Evolutionary conservation across 2,113 vertebrate species (phyloP).

Genomic region (Percopsis transmontana): DNA sequence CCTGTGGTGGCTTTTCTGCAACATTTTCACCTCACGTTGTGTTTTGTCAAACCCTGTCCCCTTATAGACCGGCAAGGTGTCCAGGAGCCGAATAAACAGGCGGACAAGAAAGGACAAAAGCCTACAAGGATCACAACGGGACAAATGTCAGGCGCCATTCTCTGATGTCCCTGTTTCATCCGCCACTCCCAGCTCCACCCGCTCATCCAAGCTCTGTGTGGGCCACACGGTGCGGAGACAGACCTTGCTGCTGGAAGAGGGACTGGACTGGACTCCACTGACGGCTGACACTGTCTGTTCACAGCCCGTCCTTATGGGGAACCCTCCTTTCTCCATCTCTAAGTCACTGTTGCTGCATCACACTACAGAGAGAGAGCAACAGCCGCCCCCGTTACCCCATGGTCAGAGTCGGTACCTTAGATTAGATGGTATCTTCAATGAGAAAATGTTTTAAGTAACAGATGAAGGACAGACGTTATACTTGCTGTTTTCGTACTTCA

Average conservation of each 20-base stretch:
- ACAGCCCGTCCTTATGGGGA: constrained; percentile 33
- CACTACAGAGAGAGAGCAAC: constrained; percentile 18
- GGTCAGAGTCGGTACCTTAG: constrained; percentile 33
- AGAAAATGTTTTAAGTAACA: not conserved
- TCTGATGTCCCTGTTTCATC: constrained; percentile 29
- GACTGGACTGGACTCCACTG: constrained; percentile 2
- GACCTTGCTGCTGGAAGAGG: constrained; percentile 59
- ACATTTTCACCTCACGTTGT: not conserved
- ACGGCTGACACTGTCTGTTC: too few species aligned
- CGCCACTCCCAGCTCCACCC: constrained; percentile 16
- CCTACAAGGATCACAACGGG: constrained; percentile 66
- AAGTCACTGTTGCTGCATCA: constrained; percentile 43
- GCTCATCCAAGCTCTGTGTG: constrained; percentile 26
- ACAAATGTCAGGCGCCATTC: constrained; percentile 19
- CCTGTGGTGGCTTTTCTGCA: not conserved
- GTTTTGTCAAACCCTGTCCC: constrained; percentile 23
- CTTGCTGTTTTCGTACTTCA: constrained; percentile 28
- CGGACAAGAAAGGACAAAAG: constrained; percentile 88
- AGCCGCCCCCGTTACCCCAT: constrained; percentile 17
- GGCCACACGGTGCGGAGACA: constrained; percentile 42
- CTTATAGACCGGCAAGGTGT: constrained; percentile 87
- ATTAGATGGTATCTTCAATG: not conserved
- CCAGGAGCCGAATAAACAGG: constrained; percentile 88
- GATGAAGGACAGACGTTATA: not conserved
- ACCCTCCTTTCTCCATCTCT: constrained; percentile 17